Evolutionary conservation across 2,797 vertebrate species (phyloP).

Genomic region (Liasis olivaceus): DNA sequence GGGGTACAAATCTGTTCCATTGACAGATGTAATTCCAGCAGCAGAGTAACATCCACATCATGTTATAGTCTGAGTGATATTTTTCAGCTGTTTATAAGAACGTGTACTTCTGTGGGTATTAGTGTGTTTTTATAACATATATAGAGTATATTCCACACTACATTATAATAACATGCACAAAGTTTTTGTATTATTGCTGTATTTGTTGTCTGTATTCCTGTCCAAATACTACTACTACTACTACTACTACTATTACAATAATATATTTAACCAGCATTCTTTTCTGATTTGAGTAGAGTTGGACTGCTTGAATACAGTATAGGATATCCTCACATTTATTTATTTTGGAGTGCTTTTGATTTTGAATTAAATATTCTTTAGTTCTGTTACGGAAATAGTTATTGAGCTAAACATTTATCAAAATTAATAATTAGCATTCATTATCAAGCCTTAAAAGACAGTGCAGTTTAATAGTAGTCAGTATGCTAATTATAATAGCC

Average conservation of each 20-base stretch:
- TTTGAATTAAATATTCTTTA: neutral
- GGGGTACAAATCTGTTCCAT: neutral
- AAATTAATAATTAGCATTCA: neutral
- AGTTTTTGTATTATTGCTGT: neutral
- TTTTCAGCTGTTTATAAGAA: neutral
- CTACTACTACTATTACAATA: neutral
- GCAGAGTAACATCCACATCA: neutral
- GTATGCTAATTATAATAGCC: neutral
- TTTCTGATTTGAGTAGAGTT: neutral
- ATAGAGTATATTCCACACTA: neutral
- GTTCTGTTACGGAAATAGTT: neutral
- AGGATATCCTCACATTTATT: neutral
- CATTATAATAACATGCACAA: neutral
- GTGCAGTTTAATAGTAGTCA: neutral
- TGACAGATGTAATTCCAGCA: neutral
- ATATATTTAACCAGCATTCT: neutral
- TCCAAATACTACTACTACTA: neutral
- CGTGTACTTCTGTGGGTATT: neutral
- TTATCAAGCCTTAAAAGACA: neutral
- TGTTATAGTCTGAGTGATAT: slow-evolving; percentile 1
- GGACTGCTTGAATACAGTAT: neutral
- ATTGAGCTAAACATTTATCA: neutral
- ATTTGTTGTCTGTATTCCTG: neutral
- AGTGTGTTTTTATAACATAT: neutral
- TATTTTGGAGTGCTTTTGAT: neutral